These are phyloP conservation scores for Zosterops borbonicus DNA, from an alignment of 2,113 vertebrate species.

Conservation along the genomic window DNA sequence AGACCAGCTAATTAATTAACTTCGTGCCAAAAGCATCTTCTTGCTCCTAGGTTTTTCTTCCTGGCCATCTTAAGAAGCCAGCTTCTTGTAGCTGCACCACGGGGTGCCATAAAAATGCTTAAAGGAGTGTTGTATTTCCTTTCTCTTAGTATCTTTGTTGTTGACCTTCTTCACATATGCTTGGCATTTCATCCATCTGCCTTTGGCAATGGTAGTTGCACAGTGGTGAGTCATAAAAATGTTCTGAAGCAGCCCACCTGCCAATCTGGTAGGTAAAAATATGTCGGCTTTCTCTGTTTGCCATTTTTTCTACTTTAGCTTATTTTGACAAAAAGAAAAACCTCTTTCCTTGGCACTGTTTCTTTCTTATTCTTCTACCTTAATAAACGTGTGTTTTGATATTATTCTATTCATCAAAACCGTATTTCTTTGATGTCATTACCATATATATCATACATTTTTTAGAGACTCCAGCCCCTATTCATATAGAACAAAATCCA, in stretches of 20 bases:
- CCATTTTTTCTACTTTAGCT: neutral
- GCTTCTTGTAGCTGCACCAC: neutral
- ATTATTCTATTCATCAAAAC: neutral
- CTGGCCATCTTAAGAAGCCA: neutral
- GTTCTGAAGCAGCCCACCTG: neutral
- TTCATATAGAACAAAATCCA: neutral
- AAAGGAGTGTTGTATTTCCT: neutral
- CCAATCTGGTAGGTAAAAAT: neutral
- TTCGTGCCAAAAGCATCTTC: neutral
- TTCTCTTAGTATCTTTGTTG: neutral
- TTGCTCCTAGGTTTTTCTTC: neutral
- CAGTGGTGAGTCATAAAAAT: neutral
- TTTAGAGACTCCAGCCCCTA: neutral
- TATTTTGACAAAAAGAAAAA: neutral
- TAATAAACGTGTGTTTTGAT: neutral
- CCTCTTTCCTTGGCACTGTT: neutral
- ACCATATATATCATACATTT: no score
- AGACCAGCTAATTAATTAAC: neutral
- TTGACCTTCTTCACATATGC: slow-evolving; percentile 43
- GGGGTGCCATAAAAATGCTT: neutral
- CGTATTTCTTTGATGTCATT: neutral
- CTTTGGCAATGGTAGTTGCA: neutral
- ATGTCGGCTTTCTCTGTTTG: neutral
- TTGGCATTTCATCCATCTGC: slow-evolving; percentile 45
- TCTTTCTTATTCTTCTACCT: neutral